phyloP scores from a whole-genome alignment of 2,888 invertebrate species.

The Portevinia maculata region DNA sequence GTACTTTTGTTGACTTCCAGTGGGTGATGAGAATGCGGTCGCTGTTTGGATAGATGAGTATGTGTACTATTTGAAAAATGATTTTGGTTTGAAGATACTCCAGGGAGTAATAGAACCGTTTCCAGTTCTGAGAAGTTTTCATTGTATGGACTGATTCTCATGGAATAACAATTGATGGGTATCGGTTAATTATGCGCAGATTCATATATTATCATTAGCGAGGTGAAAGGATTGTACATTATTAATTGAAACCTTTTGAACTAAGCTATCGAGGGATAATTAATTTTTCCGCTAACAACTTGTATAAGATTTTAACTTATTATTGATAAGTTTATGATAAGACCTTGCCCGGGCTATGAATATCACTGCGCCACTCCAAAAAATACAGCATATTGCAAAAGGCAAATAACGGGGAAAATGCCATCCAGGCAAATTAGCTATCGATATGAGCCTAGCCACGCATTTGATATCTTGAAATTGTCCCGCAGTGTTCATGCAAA shows the following conservation, averaged over 20 bases:
- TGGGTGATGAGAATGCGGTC: slow-evolving; percentile 39
- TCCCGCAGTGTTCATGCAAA: no score
- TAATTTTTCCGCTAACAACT: slow-evolving; percentile 22
- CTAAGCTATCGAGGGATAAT: slow-evolving; percentile 19
- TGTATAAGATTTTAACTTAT: no score
- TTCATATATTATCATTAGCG: not conserved
- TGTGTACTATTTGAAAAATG: slow-evolving; percentile 46
- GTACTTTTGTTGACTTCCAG: slow-evolving; percentile 34
- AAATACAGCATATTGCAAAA: no score
- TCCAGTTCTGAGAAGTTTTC: slow-evolving; percentile 35
- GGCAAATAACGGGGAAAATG: no score
- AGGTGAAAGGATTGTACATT: slow-evolving; percentile 24
- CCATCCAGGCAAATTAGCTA: no score
- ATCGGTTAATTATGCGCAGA: slow-evolving; percentile 19
- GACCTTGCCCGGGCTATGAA: no score
- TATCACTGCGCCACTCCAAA: no score
- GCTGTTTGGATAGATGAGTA: slow-evolving; percentile 60
- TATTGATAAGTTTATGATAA: no score
- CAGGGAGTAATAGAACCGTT: slow-evolving; percentile 39
- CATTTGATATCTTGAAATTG: no score
- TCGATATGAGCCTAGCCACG: no score
- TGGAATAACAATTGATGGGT: not conserved
- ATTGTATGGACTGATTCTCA: slow-evolving; percentile 37
- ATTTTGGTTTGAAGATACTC: slow-evolving; percentile 44
- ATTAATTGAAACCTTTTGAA: slow-evolving; percentile 40